Evolutionary conservation across 2,888 invertebrate genomes (phyloP).

Genomic region (Xestia ashworthii): DNA sequence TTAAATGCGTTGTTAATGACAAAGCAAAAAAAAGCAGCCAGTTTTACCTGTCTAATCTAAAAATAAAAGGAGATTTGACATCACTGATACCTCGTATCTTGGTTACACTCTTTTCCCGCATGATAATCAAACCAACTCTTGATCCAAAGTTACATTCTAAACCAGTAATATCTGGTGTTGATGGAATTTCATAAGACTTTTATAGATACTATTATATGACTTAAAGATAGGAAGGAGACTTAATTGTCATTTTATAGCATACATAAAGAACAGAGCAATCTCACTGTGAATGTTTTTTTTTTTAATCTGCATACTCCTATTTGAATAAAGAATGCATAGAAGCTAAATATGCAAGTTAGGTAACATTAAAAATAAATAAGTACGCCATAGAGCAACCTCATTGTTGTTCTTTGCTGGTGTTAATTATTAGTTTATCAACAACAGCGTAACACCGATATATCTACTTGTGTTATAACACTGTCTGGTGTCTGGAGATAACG

Average conservation of each 20-base stretch:
- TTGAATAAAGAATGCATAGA: neutral
- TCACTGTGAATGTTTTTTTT: neutral
- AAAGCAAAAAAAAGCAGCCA: conserved; percentile 8
- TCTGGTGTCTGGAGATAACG: conserved; percentile 81
- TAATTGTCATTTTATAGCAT: conserved; percentile 28
- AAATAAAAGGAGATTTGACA: conserved; percentile 42
- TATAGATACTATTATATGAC: conserved; percentile 36
- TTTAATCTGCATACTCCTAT: neutral
- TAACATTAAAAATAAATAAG: conserved; percentile 1
- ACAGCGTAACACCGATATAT: conserved; percentile 65
- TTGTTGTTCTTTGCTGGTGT: conserved; percentile 53
- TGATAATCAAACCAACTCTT: conserved; percentile 56
- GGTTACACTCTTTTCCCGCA: conserved; percentile 60
- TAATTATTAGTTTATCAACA: conserved; percentile 64
- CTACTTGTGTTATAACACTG: conserved; percentile 66
- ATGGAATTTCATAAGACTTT: conserved; percentile 43
- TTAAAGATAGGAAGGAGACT: conserved; percentile 53
- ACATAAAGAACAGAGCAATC: neutral
- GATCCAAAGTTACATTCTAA: conserved; percentile 41
- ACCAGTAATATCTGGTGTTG: conserved; percentile 58
- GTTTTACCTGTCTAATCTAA: conserved; percentile 25
- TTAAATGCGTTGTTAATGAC: conserved; percentile 27
- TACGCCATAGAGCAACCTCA: conserved; percentile 7
- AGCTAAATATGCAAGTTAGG: neutral
- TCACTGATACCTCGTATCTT: conserved; percentile 45